Base-by-base conservation (phyloP, 2,113 vertebrate genomes). In the Vidua chalybeata region DNA sequence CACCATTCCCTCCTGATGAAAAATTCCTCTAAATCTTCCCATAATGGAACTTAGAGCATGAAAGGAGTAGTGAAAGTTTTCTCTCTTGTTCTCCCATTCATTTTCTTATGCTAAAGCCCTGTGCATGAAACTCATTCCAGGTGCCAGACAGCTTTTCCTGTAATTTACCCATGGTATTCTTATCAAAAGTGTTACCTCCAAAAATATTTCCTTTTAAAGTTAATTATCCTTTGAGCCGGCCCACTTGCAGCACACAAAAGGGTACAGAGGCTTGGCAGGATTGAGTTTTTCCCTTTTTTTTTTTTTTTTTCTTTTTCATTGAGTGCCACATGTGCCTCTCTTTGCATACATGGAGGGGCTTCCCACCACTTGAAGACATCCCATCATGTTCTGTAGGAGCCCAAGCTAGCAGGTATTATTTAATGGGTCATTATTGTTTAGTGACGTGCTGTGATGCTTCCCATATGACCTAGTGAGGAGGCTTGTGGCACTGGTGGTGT, bases 11-110 rank as follows among this genome's bases (percentile, higher is more conserved):
- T 86, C 56, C 73, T 72, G 64, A 82, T 89, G 68, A 81, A 94
- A 95, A 93, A 86, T 78, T 92, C 56, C n/a, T 92, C 61, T 94
- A 84, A 89, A 93, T 92, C 90, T 92, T 96, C 80, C 92, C 86
- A 79, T 66, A 83, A 35, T 35, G 79, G 88, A 96, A 92, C 9
- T 2, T 20, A 75, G 41, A 75, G 45, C 61, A 35, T 90, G 76
- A 89, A 96, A 94, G 66, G 26, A 93, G 33, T 76, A 54, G 64
- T 0, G 0, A 58, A 86, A 94, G 41, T 66, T 86, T 87, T 62
- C 48, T 52, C 43, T 92, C 46, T 85, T 77, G 66, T 64, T 91
- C 79, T 84, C 55, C 39, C 69, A 55, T 93, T 94, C 67, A 39
- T 86, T 94, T 89, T 86, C 37, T 75, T 71, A 30, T 2, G 12